A percentile compares a stretch with the other conserved stretches of the same genome.
Evolutionary conservation across 2,888 invertebrate species (phyloP).

Genomic region (Sylvicola fuscatus): DNA sequence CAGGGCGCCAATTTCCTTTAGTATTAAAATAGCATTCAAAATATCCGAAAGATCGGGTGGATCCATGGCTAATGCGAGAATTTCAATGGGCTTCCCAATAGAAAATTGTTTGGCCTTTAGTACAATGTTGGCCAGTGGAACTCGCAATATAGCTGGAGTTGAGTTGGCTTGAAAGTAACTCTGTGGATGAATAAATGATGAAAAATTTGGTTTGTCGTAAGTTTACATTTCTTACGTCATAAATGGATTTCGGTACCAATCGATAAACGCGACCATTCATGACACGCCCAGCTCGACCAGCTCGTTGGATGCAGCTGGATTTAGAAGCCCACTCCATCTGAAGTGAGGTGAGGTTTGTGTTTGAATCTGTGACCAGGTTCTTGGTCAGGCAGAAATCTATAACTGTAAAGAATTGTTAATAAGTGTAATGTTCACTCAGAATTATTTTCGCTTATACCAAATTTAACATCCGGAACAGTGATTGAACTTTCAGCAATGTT

Average conservation of each 20-base stretch:
- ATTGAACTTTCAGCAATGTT: slow-evolving; percentile 88
- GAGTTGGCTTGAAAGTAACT: slow-evolving; percentile 25
- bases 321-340: slow-evolving; percentile 75
- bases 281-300: slow-evolving; percentile 74
- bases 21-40: slow-evolving; percentile 16
- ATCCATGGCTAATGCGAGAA: slow-evolving; percentile 67
- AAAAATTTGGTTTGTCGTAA: neutral
- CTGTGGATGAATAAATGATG: slow-evolving; percentile 15
- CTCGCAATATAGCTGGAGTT: slow-evolving; percentile 55
- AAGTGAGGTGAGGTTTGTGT: slow-evolving; percentile 44
- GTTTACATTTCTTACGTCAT: slow-evolving; percentile 25
- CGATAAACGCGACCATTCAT: slow-evolving; percentile 67
- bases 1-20: slow-evolving; percentile 52
- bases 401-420: slow-evolving; percentile 27
- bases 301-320: slow-evolving; percentile 71
- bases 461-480: slow-evolving; percentile 72
- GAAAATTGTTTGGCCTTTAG: slow-evolving; percentile 63
- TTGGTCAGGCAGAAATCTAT: slow-evolving; percentile 91
- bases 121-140: slow-evolving; percentile 62
- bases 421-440: neutral
- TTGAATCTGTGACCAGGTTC: slow-evolving; percentile 48
- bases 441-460: neutral
- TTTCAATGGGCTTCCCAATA: slow-evolving; percentile 56
- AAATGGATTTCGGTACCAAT: slow-evolving; percentile 52
- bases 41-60: slow-evolving; percentile 73